These are phyloP conservation scores for Triplophysa rosa DNA, from an alignment of 2,113 vertebrate species.

Conservation along the genomic window DNA sequence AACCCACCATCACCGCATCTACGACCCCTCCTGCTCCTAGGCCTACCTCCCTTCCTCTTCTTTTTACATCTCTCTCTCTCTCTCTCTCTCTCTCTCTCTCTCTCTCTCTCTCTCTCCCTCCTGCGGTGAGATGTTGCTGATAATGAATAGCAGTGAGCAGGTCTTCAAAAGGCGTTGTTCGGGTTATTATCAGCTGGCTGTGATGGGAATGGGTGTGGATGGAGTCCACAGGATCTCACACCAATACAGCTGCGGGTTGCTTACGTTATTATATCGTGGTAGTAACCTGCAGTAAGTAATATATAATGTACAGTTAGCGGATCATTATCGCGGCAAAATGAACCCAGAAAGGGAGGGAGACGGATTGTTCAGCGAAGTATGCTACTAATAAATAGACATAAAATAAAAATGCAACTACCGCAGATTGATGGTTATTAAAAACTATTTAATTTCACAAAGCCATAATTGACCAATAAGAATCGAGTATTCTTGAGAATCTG, in stretches of 20 bases:
- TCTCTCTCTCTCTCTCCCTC: neutral
- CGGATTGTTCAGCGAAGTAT: no score
- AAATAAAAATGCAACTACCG: no score
- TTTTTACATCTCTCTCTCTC: no score
- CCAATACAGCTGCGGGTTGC: constrained; percentile 1
- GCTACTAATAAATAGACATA: no score
- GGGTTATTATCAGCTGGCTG: constrained; percentile 79
- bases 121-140: constrained; percentile 74
- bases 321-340: neutral
- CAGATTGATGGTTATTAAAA: no score
- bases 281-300: neutral
- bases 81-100: constrained; percentile 1
- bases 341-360: no score
- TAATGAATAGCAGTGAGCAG: constrained; percentile 81
- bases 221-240: constrained; percentile 9
- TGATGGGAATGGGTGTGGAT: constrained; percentile 76
- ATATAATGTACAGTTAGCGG: neutral
- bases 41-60: neutral
- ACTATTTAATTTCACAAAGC: no score
- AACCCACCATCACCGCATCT: constrained; percentile 55
- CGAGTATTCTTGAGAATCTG: no score
- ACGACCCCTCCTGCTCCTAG: constrained; percentile 46
- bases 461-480: no score
- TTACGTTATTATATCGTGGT: neutral
- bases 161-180: constrained; percentile 80